phyloP scores from a whole-genome alignment of 2,888 invertebrate genomes.

The Papilio protenor region DNA sequence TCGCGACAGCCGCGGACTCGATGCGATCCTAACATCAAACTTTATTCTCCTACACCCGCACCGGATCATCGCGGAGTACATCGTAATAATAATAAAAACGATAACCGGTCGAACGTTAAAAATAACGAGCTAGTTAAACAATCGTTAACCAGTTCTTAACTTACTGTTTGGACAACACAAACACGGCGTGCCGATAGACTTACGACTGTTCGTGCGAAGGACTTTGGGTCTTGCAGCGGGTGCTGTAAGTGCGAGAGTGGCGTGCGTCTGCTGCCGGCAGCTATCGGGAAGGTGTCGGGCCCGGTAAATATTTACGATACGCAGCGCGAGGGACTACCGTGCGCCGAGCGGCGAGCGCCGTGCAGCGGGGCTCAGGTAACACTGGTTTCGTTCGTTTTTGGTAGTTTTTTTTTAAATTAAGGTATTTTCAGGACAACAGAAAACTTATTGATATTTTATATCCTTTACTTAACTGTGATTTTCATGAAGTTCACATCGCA shows the following conservation, averaged over 20 bases:
- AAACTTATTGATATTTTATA: not conserved
- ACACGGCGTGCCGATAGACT: constrained; percentile 59
- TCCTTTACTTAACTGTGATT: not conserved
- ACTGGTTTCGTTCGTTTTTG: not conserved
- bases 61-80: constrained; percentile 34
- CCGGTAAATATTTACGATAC: constrained; percentile 54
- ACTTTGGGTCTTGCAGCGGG: constrained; percentile 48
- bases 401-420: not conserved
- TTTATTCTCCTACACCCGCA: not conserved
- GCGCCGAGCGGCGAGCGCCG: not conserved
- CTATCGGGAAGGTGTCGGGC: constrained; percentile 57
- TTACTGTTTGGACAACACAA: constrained; percentile 58
- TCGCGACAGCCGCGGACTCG: constrained; percentile 54
- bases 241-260: constrained; percentile 49
- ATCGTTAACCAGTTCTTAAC: constrained; percentile 60
- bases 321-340: constrained; percentile 48
- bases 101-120: constrained; percentile 56
- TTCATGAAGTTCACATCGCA: not conserved
- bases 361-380: constrained; percentile 34
- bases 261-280: constrained; percentile 45
- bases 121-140: constrained; percentile 67
- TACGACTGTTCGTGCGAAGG: constrained; percentile 31
- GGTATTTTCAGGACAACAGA: not conserved
- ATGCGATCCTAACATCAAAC: constrained; percentile 1
- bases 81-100: constrained; percentile 59